Base-by-base conservation (phyloP, 2,888 invertebrate species). In the Ectobius pallidus region DNA sequence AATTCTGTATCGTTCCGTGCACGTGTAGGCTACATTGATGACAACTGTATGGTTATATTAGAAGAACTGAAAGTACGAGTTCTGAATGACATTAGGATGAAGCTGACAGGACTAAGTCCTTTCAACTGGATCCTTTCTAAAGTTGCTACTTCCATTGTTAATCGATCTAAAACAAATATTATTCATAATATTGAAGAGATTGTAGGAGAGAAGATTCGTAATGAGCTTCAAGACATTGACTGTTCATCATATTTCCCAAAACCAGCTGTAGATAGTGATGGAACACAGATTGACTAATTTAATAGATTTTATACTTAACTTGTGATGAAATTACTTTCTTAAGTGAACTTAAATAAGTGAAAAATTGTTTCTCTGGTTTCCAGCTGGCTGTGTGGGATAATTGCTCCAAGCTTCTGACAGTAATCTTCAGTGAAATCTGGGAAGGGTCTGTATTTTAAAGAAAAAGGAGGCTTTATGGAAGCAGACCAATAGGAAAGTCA, bases 61-160 rank as follows among this genome's bases (percentile, higher is more conserved):
- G n/a, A 30, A 18, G 58, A 58, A 16, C 4, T 58, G 3, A 58
- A n/a, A 58, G 32, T 58, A 6, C 30, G 30, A n/a, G 58, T 25
- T 16, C 30, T 58, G 2, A 20, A 30, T 9, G 27, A 58, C 22
- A 16, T 58, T 0, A 2, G 16, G 16, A 22, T 58, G n/a, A 30
- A 3, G 9, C 58, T 58, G 4, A 58, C 58, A 1, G 58, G 58
- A 3, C 30, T 58, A 1, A 16, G 1, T 6, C 58, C 58, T 14
- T 58, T 58, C 30, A 58, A 58, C 58, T 58, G 58, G 58, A n/a
- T 58, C 16, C 22, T 58, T 16, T 58, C 58, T 4, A 58, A 58
- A 16, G 16, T 32, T 14, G 58, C 58, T 1, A 30, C 30, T 3
- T 58, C 30, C 2, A 14, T 58, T 4, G 27, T 25, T 25, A 30